Evolutionary conservation across 2,888 invertebrate genomes (phyloP), one percentile per base, ranked within the genome.

Genomic region (Theristus sp.): DNA sequence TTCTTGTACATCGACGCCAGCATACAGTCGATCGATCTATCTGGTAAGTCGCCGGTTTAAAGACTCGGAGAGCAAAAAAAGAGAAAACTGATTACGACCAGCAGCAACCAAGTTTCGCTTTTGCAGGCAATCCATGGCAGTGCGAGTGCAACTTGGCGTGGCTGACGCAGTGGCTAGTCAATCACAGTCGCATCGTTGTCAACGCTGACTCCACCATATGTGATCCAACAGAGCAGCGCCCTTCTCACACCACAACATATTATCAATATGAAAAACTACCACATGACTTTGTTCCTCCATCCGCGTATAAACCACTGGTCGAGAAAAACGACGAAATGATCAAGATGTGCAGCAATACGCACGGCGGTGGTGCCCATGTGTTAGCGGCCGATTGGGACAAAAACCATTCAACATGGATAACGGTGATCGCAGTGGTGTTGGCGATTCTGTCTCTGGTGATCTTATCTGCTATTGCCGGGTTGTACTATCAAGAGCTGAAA

Each of bases 91-190:
- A n/a, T n/a, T n/a, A n/a, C n/a, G n/a, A n/a, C n/a, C n/a, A n/a
- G n/a, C n/a, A n/a, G n/a, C n/a, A n/a, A n/a, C n/a, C 29, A 22
- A 10, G 22, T 62, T 58, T 28, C 52, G 25, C 26, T 57, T 47
- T 62, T 69, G 55, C 64, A 69, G 68, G 62, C 54, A 72, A 72
- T 60, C 60, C 62, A 24, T 71, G 69, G 69, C 64, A 66, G 52
- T 71, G 70, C 63, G 64, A 69, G 29, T 71, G 71, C 62, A 67
- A 65, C 25, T 65, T 65, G 49, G 69, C 69, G 62, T 71, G 71
- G 71, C 65, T 71, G 31, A 68, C 67, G 31, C 59, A 64, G 20
- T 71, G 71, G 71, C 58, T 71, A 22, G 65, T 65, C 22, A 60
- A 61, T 57, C 60, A 65, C 29, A 64, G 67, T 38, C 67, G 64